These are phyloP conservation scores for Cebus imitator DNA, from an alignment of 2,113 vertebrate genomes.

Conservation along the genomic window DNA sequence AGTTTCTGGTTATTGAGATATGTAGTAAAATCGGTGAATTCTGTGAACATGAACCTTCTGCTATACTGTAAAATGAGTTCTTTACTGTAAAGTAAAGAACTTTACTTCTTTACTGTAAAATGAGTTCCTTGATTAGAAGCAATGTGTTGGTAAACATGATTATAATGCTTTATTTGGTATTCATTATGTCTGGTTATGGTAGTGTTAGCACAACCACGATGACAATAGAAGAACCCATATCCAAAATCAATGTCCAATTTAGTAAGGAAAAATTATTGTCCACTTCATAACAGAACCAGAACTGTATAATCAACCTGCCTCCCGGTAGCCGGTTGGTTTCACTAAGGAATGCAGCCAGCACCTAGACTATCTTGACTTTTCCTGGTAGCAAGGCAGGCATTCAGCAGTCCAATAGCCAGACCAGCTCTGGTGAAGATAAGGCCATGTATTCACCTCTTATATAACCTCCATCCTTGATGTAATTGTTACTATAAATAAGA, in stretches of 20 bases:
- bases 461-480: not conserved
- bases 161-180: not conserved
- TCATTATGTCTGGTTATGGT: not conserved
- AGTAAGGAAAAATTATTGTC: not conserved
- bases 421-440: not conserved
- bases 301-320: not conserved
- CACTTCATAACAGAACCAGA: not conserved
- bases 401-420: not conserved
- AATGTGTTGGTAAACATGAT: not conserved
- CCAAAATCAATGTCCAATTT: not conserved
- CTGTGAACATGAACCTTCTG: not conserved
- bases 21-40: not conserved
- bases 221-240: not conserved
- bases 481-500: not conserved
- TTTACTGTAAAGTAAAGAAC: not conserved
- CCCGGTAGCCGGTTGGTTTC: not conserved
- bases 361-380: not conserved
- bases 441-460: not conserved
- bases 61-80: not conserved
- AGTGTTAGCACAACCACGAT: not conserved
- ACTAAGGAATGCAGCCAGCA: not conserved
- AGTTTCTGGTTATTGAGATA: not conserved
- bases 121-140: not conserved
- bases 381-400: not conserved
- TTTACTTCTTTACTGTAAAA: not conserved